phyloP scores from a whole-genome alignment of 2,888 invertebrate species.

The Thelaira solivaga region DNA sequence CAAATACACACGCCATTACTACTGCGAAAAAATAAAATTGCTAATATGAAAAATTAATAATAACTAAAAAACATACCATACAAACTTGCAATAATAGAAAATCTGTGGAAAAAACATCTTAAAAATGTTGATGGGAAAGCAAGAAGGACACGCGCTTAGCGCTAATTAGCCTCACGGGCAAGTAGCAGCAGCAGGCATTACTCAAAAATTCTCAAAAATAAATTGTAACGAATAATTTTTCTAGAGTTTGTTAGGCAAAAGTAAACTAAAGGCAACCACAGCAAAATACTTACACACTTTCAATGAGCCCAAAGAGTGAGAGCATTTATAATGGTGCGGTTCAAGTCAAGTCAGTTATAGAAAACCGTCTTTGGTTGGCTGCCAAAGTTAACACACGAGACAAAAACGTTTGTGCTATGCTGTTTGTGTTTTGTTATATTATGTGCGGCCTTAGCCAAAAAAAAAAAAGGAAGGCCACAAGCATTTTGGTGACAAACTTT shows the following conservation, averaged over 20 bases:
- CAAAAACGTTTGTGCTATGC: not conserved
- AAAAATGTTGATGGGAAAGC: not conserved
- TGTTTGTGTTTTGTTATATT: conserved; percentile 5
- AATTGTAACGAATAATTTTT: not conserved
- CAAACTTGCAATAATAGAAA: not conserved
- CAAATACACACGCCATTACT: not conserved
- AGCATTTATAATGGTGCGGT: not conserved
- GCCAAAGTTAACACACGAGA: not conserved
- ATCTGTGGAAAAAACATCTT: not conserved
- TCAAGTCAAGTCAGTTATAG: not conserved
- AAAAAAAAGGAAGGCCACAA: conserved; percentile 46
- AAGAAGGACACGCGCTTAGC: conserved; percentile 46
- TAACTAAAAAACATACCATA: conserved; percentile 15
- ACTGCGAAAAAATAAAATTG: not conserved
- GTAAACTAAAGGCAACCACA: conserved; percentile 6
- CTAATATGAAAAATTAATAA: not conserved
- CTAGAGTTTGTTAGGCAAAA: not conserved
- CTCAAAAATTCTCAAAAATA: not conserved
- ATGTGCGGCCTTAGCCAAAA: conserved; percentile 42
- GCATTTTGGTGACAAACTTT: conserved; percentile 38
- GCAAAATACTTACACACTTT: conserved; percentile 8
- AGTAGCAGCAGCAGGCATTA: conserved; percentile 16
- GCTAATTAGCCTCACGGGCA: conserved; percentile 62
- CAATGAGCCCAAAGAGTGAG: not conserved
- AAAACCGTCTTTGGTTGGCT: not conserved